Base-by-base conservation (phyloP, 2,888 invertebrate species). In the Drosophila emarginata region DNA sequence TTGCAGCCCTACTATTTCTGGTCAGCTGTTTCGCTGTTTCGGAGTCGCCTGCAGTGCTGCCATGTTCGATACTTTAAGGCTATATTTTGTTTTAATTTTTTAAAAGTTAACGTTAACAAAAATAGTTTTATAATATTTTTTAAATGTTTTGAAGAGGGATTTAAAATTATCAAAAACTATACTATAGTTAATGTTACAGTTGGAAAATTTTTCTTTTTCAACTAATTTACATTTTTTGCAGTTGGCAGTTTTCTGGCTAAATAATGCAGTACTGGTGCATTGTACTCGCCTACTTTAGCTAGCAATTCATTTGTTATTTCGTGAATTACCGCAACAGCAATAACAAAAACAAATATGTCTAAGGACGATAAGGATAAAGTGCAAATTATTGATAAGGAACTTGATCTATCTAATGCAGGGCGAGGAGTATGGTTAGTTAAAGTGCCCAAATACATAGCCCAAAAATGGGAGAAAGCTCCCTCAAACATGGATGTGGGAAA, bases 361-460 rank as follows among this genome's bases (percentile, higher is more conserved):
- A 92, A 91, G 50, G 91, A 91, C 50, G 91, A 91, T 7, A 89
- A 89, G 63, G 89, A 90, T 2, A 90, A 89, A 39, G 95, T 95
- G 76, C 89, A 89, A 56, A 95, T 95, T 77, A 93, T 94, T 58
- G 96, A 96, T 89, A 94, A 95, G 76, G 96, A 96, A 91, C 93
- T 98, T 74, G 98, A 98, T 93, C 93, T 97, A 61, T 95, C 96
- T 15, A 97, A 97, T 91, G 96, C 97, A 15, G 95, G 96, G 15
- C 94, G 98, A 85, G 98, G 98, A 68, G 97, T 99, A 11, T 99
- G 99, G 99, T 93, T 99, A 6, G 99, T 99, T 0, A 99, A 99
- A 93, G 96, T 96, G 9, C 99, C 99, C 0, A 99, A 99, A 93
- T 99, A 99, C 91, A 95, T 99, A 80, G 97, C 98, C 4, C 97